phyloP scores from a whole-genome alignment of 2,797 vertebrate species.

The Pteropus rufus region DNA sequence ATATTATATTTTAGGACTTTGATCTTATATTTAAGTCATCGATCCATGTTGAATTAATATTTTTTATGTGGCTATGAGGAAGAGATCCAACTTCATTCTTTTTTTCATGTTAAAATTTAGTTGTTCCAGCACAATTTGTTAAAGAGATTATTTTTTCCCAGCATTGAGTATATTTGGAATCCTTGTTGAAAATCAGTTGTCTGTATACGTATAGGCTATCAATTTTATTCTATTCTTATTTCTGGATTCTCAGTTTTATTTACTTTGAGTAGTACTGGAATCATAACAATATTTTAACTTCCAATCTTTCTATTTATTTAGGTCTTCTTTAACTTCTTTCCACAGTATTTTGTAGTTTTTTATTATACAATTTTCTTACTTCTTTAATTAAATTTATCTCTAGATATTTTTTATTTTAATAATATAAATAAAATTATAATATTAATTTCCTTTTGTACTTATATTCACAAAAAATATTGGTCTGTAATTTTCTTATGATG shows the following conservation, averaged over 20 bases:
- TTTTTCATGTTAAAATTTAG: not conserved
- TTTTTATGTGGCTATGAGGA: not conserved
- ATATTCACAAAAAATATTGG: not conserved
- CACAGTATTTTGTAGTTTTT: not conserved
- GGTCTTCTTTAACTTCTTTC: not conserved
- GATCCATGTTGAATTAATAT: not conserved
- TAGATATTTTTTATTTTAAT: not conserved
- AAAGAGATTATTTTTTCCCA: not conserved
- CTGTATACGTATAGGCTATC: rapidly evolving
- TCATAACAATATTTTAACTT: not conserved
- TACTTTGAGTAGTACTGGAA: not conserved
- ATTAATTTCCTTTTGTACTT: not conserved
- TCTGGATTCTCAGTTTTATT: not conserved
- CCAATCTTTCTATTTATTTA: not conserved
- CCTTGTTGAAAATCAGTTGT: not conserved
- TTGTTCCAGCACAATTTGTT: not conserved
- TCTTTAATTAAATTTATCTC: not conserved
- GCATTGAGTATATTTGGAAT: not conserved
- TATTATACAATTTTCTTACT: not conserved
- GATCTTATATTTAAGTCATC: not conserved
- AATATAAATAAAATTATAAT: not conserved
- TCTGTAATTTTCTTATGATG: not conserved
- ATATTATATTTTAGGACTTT: not conserved
- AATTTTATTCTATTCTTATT: not conserved
- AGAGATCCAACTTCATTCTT: not conserved